Evolutionary conservation across 2,888 invertebrate genomes (phyloP).

Genomic region (Petrophora chlorosata): DNA sequence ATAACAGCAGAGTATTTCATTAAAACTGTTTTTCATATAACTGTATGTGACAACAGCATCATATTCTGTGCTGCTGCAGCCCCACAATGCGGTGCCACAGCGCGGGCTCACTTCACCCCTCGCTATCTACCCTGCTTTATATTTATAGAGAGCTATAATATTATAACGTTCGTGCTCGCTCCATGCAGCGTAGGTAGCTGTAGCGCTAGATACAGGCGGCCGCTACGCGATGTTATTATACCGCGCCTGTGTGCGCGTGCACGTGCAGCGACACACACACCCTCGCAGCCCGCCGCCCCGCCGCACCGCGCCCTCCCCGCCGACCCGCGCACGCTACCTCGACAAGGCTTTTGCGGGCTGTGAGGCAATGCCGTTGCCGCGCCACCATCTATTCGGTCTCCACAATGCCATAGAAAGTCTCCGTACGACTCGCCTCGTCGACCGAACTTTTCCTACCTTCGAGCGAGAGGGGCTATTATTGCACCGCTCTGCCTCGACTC

Average conservation of each 20-base stretch:
- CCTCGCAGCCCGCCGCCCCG: slow-evolving; percentile 38
- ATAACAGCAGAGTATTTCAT: too few species aligned
- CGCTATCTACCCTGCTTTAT: slow-evolving; percentile 68
- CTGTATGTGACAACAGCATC: slow-evolving; percentile 24
- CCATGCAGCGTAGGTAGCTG: slow-evolving; percentile 65
- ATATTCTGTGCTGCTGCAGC: slow-evolving; percentile 43
- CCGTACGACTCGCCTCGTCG: slow-evolving; percentile 75
- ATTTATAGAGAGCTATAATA: slow-evolving; percentile 67
- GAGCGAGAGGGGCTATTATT: slow-evolving; percentile 63
- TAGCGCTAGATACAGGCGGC: slow-evolving; percentile 73
- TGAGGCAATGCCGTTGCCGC: slow-evolving; percentile 80
- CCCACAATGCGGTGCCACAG: slow-evolving; percentile 55
- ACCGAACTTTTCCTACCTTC: slow-evolving; percentile 79
- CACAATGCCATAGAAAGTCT: slow-evolving; percentile 83
- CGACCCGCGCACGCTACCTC: slow-evolving; percentile 56
- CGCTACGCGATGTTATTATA: slow-evolving; percentile 74
- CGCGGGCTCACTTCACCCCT: slow-evolving; percentile 51
- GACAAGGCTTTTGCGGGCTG: slow-evolving; percentile 71
- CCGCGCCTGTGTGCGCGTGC: slow-evolving; percentile 59
- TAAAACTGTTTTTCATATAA: slow-evolving; percentile 1
- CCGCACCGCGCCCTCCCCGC: slow-evolving; percentile 42
- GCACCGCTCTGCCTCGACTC: slow-evolving; percentile 50
- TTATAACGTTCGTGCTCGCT: slow-evolving; percentile 58
- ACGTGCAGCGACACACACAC: slow-evolving; percentile 56
- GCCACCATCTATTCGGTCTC: slow-evolving; percentile 78